Conservation (phyloP, 2,113 vertebrate species). For the Neoarius graeffei region DNA sequence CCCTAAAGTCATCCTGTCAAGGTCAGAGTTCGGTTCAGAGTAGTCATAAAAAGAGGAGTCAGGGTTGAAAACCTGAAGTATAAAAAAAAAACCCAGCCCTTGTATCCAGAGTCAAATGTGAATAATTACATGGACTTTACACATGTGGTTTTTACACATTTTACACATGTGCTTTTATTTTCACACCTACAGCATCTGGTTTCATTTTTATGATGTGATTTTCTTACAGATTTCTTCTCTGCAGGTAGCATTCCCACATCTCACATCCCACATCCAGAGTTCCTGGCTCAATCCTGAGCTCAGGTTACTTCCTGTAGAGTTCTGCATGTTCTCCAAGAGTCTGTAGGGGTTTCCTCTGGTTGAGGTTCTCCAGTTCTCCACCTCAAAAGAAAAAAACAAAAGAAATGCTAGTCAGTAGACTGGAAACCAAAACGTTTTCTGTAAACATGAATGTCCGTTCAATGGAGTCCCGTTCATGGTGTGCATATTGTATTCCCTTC, state of each 20-base stretch:
- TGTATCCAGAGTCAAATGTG: slow-evolving; percentile 28
- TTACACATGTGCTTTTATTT: neutral
- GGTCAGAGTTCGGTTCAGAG: slow-evolving; percentile 39
- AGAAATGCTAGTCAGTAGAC: neutral
- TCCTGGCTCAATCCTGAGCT: neutral
- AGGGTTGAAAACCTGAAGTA: neutral
- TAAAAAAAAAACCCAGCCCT: slow-evolving; percentile 44
- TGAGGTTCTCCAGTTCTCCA: neutral
- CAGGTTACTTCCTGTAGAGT: neutral
- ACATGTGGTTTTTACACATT: neutral
- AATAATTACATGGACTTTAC: neutral
- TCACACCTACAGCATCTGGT: neutral
- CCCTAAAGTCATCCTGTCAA: slow-evolving; percentile 24
- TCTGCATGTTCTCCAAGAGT: neutral
- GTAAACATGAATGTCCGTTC: neutral
- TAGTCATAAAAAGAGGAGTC: neutral
- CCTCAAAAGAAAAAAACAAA: neutral
- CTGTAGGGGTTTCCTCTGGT: neutral
- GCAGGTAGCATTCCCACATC: neutral
- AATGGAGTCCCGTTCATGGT: neutral
- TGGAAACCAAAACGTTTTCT: neutral
- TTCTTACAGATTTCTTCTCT: neutral
- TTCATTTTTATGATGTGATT: neutral
- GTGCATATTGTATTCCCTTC: neutral
- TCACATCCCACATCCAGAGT: neutral